These are phyloP conservation scores for Resseliella maxima DNA, from an alignment of 2,888 invertebrate genomes.

Conservation along the genomic window DNA sequence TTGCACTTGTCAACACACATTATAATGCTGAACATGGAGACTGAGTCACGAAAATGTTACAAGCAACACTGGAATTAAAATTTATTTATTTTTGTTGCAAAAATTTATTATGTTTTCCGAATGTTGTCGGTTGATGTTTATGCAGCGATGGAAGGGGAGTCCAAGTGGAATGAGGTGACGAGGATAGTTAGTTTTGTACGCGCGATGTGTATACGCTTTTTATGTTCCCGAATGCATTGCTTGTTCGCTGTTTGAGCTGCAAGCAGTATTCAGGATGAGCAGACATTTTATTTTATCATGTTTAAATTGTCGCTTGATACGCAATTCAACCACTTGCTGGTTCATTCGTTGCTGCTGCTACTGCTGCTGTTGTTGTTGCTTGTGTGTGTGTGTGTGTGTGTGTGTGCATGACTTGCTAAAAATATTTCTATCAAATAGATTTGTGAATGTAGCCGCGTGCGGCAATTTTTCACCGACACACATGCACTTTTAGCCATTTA, in stretches of 20 bases:
- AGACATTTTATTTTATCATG: neutral
- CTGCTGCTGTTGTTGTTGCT: neutral
- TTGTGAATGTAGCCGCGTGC: neutral
- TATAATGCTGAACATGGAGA: constrained; percentile 21
- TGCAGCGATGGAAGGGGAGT: no score
- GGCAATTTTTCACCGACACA: constrained; percentile 46
- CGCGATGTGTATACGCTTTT: neutral
- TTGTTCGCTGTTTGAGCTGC: no score
- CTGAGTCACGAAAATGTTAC: neutral
- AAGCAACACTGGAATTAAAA: constrained; percentile 5
- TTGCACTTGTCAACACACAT: constrained; percentile 44
- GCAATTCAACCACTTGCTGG: neutral
- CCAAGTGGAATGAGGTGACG: no score
- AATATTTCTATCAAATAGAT: neutral
- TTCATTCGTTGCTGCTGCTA: neutral
- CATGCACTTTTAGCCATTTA: constrained; percentile 32
- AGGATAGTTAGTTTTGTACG: neutral
- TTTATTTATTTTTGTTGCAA: constrained; percentile 15
- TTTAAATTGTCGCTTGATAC: neutral
- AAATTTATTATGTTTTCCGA: neutral
- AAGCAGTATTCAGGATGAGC: neutral
- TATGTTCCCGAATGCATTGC: neutral
- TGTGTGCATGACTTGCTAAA: neutral
- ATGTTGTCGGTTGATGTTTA: constrained; percentile 34
- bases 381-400: neutral